phyloP scores from a whole-genome alignment of 2,888 invertebrate species.

The Mimas tiliae region DNA sequence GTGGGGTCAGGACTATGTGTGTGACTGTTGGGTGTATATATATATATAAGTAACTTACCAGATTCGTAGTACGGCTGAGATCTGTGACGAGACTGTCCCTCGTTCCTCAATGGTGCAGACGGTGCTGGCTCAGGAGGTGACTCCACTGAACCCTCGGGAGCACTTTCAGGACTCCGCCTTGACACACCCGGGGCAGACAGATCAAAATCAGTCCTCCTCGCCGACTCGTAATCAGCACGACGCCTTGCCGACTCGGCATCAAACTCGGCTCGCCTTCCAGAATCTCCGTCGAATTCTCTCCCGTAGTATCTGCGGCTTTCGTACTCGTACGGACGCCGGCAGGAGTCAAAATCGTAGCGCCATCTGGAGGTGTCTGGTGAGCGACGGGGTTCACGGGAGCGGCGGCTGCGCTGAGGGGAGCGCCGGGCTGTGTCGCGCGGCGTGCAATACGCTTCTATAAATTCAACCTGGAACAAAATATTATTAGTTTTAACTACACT shows the following conservation, averaged over 20 bases:
- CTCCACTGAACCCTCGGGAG: conserved; percentile 75
- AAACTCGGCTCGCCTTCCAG: conserved; percentile 70
- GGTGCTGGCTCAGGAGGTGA: conserved; percentile 82
- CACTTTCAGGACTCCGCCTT: conserved; percentile 76
- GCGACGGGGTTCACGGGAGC: conserved; percentile 73
- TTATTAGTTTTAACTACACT: conserved; percentile 21
- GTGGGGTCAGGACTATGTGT: too few species aligned
- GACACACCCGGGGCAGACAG: conserved; percentile 74
- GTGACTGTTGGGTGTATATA: too few species aligned
- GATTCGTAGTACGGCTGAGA: conserved; percentile 81
- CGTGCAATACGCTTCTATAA: conserved; percentile 90
- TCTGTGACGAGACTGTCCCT: conserved; percentile 68
- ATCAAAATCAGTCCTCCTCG: conserved; percentile 78
- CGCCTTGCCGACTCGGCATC: conserved; percentile 76
- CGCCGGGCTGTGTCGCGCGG: conserved; percentile 87
- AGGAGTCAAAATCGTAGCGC: conserved; percentile 77
- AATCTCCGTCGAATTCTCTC: conserved; percentile 72
- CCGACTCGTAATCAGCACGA: conserved; percentile 79
- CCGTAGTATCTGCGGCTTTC: conserved; percentile 62
- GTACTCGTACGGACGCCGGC: conserved; percentile 77
- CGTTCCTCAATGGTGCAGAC: conserved; percentile 73
- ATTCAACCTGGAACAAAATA: conserved; percentile 86
- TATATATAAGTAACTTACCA: conserved; percentile 66
- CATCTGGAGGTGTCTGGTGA: conserved; percentile 77
- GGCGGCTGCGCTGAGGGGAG: conserved; percentile 75